These are phyloP conservation scores for Lates calcarifer DNA, from an alignment of 2,113 vertebrate genomes.

Conservation along the genomic window DNA sequence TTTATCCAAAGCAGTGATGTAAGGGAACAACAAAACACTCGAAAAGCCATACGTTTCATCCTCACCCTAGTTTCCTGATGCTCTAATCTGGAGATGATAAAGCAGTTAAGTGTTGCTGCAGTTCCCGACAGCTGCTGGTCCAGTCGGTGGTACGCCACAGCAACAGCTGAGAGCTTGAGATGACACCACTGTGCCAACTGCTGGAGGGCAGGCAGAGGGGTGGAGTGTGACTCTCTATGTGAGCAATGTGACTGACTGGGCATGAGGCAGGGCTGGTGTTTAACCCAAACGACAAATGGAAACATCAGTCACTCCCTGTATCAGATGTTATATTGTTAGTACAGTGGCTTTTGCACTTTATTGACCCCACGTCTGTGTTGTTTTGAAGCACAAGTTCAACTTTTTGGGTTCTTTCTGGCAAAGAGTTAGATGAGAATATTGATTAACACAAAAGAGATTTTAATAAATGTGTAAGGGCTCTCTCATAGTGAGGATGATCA, in stretches of 20 bases:
- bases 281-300: constrained; percentile 55
- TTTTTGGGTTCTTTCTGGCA: neutral
- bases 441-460: neutral
- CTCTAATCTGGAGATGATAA: constrained; percentile 34
- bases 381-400: neutral
- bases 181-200: constrained; percentile 74
- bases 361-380: neutral
- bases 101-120: constrained; percentile 20
- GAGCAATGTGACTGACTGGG: constrained; percentile 71
- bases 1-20: constrained; percentile 6
- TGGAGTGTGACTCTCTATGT: constrained; percentile 67
- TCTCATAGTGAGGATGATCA: neutral
- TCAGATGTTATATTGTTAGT: neutral
- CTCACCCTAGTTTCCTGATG: constrained; percentile 29
- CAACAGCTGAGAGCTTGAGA: constrained; percentile 75
- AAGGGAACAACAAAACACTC: constrained; percentile 1
- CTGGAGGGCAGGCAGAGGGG: constrained; percentile 52
- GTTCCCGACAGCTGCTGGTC: constrained; percentile 60
- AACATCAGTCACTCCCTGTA: constrained; percentile 30
- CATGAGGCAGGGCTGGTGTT: constrained; percentile 48
- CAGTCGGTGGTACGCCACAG: constrained; percentile 37
- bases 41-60: constrained; percentile 15
- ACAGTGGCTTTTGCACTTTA: neutral
- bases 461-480: neutral
- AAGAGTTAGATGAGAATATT: neutral